phyloP scores from a whole-genome alignment of 1,140 invertebrate species.

The Notospermus geniculatus region DNA sequence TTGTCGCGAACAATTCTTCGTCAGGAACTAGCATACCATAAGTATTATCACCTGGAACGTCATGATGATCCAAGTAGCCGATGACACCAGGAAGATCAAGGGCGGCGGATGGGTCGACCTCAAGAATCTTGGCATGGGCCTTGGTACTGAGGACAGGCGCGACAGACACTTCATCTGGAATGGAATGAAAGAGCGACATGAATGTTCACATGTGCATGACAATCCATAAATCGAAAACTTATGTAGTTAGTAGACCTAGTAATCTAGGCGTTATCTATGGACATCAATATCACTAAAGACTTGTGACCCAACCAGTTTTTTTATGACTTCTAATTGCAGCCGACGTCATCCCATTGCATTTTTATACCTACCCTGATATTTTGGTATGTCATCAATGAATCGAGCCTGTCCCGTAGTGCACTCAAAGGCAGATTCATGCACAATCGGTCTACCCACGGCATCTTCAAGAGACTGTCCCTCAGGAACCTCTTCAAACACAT shows the following conservation, averaged over 20 bases:
- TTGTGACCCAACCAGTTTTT: too few relatives aligned
- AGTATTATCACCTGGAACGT: slow-evolving; percentile 41
- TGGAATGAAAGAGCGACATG: background rate
- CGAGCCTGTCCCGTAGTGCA: slow-evolving; percentile 89
- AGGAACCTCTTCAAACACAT: slow-evolving; percentile 41
- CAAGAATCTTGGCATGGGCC: slow-evolving; percentile 73
- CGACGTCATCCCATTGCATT: too few relatives aligned
- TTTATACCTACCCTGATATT: slow-evolving; percentile 39
- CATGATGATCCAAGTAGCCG: slow-evolving; percentile 41
- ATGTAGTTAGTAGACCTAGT: too few relatives aligned
- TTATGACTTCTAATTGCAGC: too few relatives aligned
- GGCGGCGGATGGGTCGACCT: slow-evolving; percentile 66
- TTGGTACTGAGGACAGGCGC: slow-evolving; percentile 75
- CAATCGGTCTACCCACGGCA: slow-evolving; percentile 77
- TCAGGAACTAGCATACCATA: slow-evolving; percentile 26
- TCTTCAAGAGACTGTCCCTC: slow-evolving; percentile 65
- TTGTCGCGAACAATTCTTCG: slow-evolving; percentile 39
- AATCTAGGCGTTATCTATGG: too few relatives aligned
- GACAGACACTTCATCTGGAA: slow-evolving; percentile 63
- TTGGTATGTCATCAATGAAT: slow-evolving; percentile 87
- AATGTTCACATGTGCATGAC: background rate
- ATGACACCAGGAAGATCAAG: slow-evolving; percentile 66
- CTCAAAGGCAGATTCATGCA: slow-evolving; percentile 80
- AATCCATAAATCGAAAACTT: too few relatives aligned
- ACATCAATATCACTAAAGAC: too few relatives aligned